phyloP scores from a whole-genome alignment of 1,140 invertebrate genomes.

The Euwallacea fornicatus region DNA sequence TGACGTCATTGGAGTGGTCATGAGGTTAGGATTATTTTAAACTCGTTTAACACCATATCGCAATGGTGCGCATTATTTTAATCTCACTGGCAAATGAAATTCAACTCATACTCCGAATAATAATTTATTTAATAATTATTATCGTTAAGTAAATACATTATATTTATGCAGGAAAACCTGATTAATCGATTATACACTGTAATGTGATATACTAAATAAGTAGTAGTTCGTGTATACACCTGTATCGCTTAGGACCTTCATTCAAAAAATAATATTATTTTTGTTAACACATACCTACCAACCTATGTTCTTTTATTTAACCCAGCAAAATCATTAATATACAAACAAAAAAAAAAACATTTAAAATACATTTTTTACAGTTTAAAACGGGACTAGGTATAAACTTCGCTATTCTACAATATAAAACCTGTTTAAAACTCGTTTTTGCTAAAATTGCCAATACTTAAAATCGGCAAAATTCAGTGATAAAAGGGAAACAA shows the following conservation, averaged over 20 bases:
- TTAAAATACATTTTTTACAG: conserved; percentile 25
- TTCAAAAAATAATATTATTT: conserved; percentile 12
- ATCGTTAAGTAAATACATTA: conserved; percentile 37
- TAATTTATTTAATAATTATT: conserved; percentile 34
- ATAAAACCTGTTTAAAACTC: conserved; percentile 23
- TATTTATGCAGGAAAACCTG: conserved; percentile 35
- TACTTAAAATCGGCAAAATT: background rate
- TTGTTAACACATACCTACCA: background rate
- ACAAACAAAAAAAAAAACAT: background rate
- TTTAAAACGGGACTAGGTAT: conserved; percentile 32
- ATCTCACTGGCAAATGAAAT: too few relatives aligned
- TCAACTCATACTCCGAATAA: conserved; percentile 7
- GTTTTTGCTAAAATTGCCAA: conserved; percentile 1
- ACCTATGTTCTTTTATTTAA: too few relatives aligned
- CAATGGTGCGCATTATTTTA: too few relatives aligned
- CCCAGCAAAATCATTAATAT: too few relatives aligned
- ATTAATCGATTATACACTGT: conserved; percentile 36
- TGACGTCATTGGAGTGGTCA: too few relatives aligned
- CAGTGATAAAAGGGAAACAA: background rate
- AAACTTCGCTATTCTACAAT: conserved; percentile 21
- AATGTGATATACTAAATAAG: conserved; percentile 27
- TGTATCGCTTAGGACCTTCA: conserved; percentile 34
- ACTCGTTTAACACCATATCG: too few relatives aligned
- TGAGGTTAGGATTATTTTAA: too few relatives aligned
- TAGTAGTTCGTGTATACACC: conserved; percentile 34